Percentiles rank a stretch among this genome's conserved stretches.
These are phyloP conservation scores for Apamea monoglypha DNA, from an alignment of 2,888 invertebrate species.

Conservation along the genomic window DNA sequence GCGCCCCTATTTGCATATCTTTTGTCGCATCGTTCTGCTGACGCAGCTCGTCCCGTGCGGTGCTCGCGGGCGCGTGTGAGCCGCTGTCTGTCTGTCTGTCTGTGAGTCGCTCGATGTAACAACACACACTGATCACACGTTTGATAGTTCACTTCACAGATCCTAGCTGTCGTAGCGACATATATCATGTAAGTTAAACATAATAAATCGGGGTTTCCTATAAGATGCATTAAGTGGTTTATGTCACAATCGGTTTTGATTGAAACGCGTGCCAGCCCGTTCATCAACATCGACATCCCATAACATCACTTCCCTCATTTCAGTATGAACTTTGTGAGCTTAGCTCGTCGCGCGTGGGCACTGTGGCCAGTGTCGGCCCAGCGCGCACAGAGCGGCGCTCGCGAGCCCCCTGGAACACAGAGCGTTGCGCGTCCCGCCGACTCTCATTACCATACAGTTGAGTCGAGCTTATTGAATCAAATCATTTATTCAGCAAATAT, in stretches of 20 bases:
- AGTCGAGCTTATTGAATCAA: constrained; percentile 38
- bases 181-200: not conserved
- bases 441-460: constrained; percentile 11
- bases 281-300: not conserved
- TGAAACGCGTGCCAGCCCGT: not conserved
- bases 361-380: not conserved
- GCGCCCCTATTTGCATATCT: constrained; percentile 73
- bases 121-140: not conserved
- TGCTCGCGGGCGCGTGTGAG: not conserved
- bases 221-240: not conserved
- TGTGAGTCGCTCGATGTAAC: not conserved
- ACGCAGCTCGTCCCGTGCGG: constrained; percentile 34
- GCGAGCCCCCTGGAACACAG: not conserved
- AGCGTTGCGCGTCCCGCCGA: not conserved
- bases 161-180: too few relatives aligned
- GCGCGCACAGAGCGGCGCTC: not conserved
- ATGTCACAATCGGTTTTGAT: not conserved
- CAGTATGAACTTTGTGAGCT: too few relatives aligned
- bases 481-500: constrained; percentile 61
- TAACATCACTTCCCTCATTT: not conserved
- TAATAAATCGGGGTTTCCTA: not conserved
- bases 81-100: not conserved
- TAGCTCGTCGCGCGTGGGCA: not conserved
- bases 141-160: not conserved
- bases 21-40: constrained; percentile 63